A percentile compares a stretch with the other conserved stretches of the same genome.
phyloP scores from a whole-genome alignment of 2,113 vertebrate species.

The Eptesicus fuscus region DNA sequence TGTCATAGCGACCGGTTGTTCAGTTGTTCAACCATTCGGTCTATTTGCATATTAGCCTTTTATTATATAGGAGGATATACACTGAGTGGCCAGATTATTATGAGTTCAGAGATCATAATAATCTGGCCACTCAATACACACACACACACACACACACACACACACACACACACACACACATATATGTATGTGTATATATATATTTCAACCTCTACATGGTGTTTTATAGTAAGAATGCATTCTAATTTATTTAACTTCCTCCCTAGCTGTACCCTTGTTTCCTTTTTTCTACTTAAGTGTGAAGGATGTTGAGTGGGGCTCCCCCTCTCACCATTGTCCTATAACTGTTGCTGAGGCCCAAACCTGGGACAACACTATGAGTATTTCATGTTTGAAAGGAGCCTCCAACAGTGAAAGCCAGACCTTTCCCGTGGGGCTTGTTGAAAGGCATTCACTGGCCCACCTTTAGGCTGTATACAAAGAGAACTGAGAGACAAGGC shows the following conservation, averaged over 20 bases:
- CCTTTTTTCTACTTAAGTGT: neutral
- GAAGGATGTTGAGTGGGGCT: neutral
- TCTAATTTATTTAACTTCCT: neutral
- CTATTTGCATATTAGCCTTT: no score
- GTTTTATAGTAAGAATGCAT: neutral
- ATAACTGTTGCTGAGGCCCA: neutral
- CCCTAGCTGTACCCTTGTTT: neutral
- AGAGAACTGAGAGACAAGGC: neutral
- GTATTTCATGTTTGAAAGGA: neutral
- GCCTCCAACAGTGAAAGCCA: neutral
- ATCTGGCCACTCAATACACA: no score
- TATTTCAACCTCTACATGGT: neutral
- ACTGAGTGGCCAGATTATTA: no score
- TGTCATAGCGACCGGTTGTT: no score
- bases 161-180: no score
- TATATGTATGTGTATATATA: no score
- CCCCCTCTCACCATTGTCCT: neutral
- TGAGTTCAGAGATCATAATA: no score
- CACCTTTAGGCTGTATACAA: neutral
- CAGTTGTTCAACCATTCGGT: no score
- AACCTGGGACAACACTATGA: neutral
- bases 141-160: no score
- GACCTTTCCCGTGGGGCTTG: neutral
- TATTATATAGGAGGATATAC: no score
- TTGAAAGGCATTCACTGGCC: neutral